A percentile compares a stretch with the other conserved stretches of the same genome.
These are phyloP conservation scores for Sinocyclocheilus grahami DNA, from an alignment of 2,113 vertebrate genomes.

Conservation along the genomic window DNA sequence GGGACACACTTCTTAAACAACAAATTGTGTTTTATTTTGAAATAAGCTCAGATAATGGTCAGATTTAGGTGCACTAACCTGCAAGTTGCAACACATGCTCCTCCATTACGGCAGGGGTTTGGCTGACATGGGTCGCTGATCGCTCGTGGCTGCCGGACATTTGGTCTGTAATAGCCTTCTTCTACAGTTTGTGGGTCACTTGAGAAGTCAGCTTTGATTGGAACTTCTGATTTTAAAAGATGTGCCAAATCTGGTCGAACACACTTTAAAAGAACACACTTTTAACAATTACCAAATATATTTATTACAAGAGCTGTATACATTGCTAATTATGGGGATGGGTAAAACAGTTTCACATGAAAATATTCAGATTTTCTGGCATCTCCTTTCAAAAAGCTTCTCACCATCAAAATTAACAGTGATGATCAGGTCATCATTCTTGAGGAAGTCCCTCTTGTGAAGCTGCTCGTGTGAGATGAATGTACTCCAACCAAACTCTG, in stretches of 20 bases:
- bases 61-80: slow-evolving; percentile 72
- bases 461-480: slow-evolving; percentile 83
- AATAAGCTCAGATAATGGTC: background rate
- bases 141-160: slow-evolving; percentile 67
- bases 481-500: slow-evolving; percentile 73
- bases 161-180: slow-evolving; percentile 48
- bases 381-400: background rate
- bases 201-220: slow-evolving; percentile 8
- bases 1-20: background rate
- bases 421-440: slow-evolving; percentile 85
- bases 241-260: slow-evolving; percentile 79
- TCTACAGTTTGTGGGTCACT: slow-evolving; percentile 52
- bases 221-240: slow-evolving; percentile 82
- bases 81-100: slow-evolving; percentile 83
- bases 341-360: background rate
- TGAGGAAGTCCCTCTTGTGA: slow-evolving; percentile 79
- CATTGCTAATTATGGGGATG: background rate
- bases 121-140: slow-evolving; percentile 73
- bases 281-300: background rate
- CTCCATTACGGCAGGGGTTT: slow-evolving; percentile 84
- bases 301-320: background rate
- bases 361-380: background rate
- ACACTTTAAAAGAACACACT: background rate
- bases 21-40: background rate
- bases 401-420: slow-evolving; percentile 85